phyloP scores from a whole-genome alignment of 2,888 invertebrate species.

The Cryptus viduatorius region DNA sequence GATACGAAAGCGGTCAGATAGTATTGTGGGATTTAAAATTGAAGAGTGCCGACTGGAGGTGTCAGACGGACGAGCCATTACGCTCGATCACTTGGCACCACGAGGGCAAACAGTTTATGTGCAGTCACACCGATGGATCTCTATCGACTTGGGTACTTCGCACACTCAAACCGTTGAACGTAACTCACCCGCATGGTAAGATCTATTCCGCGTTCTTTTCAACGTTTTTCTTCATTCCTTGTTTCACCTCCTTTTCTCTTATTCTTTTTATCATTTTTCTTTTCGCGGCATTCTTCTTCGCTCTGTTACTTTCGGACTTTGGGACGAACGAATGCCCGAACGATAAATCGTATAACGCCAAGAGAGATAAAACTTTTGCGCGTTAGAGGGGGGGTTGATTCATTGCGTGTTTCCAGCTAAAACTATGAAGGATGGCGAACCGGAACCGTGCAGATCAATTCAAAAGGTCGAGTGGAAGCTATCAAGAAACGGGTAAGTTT shows the following conservation, averaged over 20 bases:
- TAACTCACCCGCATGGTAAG: conserved; percentile 97
- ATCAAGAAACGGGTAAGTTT: conserved; percentile 91
- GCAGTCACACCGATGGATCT: conserved; percentile 97
- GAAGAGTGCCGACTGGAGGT: conserved; percentile 94
- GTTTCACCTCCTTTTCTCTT: conserved; percentile 19
- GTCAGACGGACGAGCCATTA: conserved; percentile 91
- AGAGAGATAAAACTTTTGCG: conserved; percentile 60
- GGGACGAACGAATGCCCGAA: conserved; percentile 50
- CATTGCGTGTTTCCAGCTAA: conserved; percentile 89
- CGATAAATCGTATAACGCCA: conserved; percentile 51
- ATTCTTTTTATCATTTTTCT: conserved; percentile 27
- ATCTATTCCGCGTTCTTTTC: not conserved
- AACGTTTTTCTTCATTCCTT: conserved; percentile 27
- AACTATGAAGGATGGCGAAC: conserved; percentile 95
- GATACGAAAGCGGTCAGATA: conserved; percentile 97
- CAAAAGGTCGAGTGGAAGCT: conserved; percentile 98
- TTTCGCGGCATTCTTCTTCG: conserved; percentile 12
- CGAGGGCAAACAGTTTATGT: conserved; percentile 99
- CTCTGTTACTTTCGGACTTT: not conserved
- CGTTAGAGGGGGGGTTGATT: conserved; percentile 55
- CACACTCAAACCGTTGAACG: conserved; percentile 91
- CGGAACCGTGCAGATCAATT: conserved; percentile 97
- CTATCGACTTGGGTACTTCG: conserved; percentile 96
- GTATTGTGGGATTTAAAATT: conserved; percentile 98
- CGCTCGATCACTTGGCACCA: conserved; percentile 98